These are phyloP conservation scores for Scrobipalpa costella DNA, from an alignment of 2,888 invertebrate genomes.

Conservation along the genomic window DNA sequence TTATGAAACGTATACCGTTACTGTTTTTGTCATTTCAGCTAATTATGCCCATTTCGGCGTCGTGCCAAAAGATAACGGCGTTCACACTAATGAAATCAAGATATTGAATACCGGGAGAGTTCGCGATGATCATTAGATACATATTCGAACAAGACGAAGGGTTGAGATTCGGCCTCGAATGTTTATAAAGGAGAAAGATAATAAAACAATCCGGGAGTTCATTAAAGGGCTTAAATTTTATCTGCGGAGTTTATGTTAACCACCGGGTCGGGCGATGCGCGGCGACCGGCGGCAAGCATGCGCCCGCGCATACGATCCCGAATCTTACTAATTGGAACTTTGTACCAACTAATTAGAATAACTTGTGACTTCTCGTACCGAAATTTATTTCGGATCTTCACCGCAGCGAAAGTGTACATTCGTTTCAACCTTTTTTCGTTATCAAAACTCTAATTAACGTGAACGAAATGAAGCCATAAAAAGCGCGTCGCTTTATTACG, in stretches of 20 bases:
- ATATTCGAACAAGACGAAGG: slow-evolving; percentile 30
- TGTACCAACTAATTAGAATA: slow-evolving; percentile 72
- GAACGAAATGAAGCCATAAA: slow-evolving; percentile 22
- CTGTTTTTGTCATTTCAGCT: slow-evolving; percentile 21
- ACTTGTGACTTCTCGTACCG: slow-evolving; percentile 47
- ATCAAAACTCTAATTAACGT: slow-evolving; percentile 31
- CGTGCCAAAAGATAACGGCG: slow-evolving; percentile 3
- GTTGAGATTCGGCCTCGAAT: slow-evolving; percentile 42
- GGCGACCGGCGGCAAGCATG: slow-evolving; percentile 42
- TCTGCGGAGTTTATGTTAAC: slow-evolving; percentile 70
- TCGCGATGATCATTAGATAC: slow-evolving; percentile 28
- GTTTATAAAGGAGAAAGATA: slow-evolving; percentile 61
- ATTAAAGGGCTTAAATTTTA: slow-evolving; percentile 73
- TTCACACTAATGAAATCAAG: slow-evolving; percentile 25
- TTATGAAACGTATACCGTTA: slow-evolving; percentile 15
- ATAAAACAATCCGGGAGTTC: slow-evolving; percentile 67
- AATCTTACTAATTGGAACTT: slow-evolving; percentile 69
- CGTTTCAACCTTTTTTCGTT: slow-evolving; percentile 27
- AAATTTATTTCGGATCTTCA: slow-evolving; percentile 52
- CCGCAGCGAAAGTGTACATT: slow-evolving; percentile 45
- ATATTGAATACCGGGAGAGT: slow-evolving; percentile 11
- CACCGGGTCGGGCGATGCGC: slow-evolving; percentile 49
- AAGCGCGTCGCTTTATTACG: slow-evolving; percentile 14
- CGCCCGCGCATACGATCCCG: slow-evolving; percentile 55
- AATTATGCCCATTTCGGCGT: slow-evolving; percentile 13